Percentiles rank a stretch among this genome's conserved stretches.
These are phyloP conservation scores for Leuctra nigra DNA, from an alignment of 2,888 invertebrate genomes.

Conservation along the genomic window DNA sequence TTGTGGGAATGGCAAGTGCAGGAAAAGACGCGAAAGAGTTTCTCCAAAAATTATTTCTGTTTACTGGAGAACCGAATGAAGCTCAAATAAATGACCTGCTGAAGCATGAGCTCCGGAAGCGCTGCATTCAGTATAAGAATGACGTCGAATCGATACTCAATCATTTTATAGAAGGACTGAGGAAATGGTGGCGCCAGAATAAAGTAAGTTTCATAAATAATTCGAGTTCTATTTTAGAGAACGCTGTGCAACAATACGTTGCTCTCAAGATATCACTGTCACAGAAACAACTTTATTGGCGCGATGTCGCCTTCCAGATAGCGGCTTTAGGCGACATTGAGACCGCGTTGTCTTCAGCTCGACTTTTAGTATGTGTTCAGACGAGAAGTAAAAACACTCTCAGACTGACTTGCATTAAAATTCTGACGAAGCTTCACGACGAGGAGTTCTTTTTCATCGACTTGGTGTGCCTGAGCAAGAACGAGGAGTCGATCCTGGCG, in stretches of 20 bases:
- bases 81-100: constrained; percentile 6
- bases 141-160: constrained; percentile 4
- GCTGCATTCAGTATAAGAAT: neutral
- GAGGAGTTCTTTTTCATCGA: constrained; percentile 10
- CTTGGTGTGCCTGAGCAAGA: neutral
- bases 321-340: neutral
- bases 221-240: neutral
- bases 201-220: neutral
- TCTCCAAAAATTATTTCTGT: constrained; percentile 1
- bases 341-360: neutral
- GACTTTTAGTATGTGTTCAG: too few relatives aligned
- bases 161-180: constrained; percentile 1
- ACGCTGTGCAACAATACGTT: neutral
- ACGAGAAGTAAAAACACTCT: too few relatives aligned
- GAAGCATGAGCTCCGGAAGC: constrained; percentile 3
- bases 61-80: constrained; percentile 10
- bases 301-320: neutral
- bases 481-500: neutral
- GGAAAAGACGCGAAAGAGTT: constrained; percentile 4
- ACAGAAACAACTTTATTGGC: constrained; percentile 8
- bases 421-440: constrained; percentile 3
- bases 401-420: constrained; percentile 6
- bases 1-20: neutral
- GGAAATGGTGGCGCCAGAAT: constrained; percentile 10
- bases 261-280: neutral